Evolutionary conservation across 2,888 invertebrate genomes (phyloP), one percentile per base, ranked within the genome.

Genomic region (Gymnocheta viridis): DNA sequence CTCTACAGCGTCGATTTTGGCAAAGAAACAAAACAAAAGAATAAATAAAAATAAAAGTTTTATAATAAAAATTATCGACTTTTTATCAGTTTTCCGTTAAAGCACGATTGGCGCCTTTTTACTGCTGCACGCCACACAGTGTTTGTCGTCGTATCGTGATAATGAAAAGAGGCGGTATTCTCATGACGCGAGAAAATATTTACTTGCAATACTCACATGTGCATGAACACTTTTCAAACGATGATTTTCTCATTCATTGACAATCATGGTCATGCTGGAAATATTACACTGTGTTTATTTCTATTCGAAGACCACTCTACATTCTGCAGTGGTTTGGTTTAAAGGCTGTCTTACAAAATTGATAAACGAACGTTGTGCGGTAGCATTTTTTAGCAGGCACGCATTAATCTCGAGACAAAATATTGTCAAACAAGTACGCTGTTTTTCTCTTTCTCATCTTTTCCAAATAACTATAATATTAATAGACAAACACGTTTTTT

Each of bases 191-290:
- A n/a, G 24, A 49, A 58, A 47, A 79, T 51, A 19, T 32, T 24
- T 64, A 14, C 22, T 24, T 66, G 27, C 17, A 38, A 24, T 66
- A 4, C 56, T 72, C 47, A 47, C 38, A 49, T 69, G 47, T 54
- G 56, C 32, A 32, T 35, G 19, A 27, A 64, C 24, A 29, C 19
- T 17, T 69, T 51, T 5, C 19, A 44, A 58, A 58, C 47, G n/a
- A 60, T 60, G 69, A 17, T 51, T 70, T 51, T 35, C 14, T 32
- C 47, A 67, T 51, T 62, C 60, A 44, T 60, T 51, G 69, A 69
- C 51, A 78, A 60, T 78, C 69, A 69, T 62, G 70, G 60, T 62
- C 78, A 62, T 78, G 60, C 22, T 14, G n/a, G 5, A 60, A 22
- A 29, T 19, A 60, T 69, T 67, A 14, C 47, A 35, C 7, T 38